These are phyloP conservation scores for Rhingia rostrata DNA, from an alignment of 2,888 invertebrate genomes.

Conservation along the genomic window DNA sequence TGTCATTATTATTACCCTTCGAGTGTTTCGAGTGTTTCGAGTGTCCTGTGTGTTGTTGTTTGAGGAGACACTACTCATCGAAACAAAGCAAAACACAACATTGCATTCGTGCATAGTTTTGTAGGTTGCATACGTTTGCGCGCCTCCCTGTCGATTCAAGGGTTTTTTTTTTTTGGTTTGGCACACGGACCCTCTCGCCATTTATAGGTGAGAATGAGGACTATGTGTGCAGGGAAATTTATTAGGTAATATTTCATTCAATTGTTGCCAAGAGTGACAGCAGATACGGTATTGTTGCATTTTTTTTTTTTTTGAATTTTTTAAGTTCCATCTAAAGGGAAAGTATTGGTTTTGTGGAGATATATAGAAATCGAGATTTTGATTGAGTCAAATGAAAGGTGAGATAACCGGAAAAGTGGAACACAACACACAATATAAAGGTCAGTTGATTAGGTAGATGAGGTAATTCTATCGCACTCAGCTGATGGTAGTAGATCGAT, in stretches of 20 bases:
- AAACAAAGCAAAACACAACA: constrained; percentile 13
- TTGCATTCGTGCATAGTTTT: constrained; percentile 9
- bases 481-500: too few species aligned
- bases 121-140: constrained; percentile 22
- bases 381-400: too few species aligned
- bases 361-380: too few species aligned
- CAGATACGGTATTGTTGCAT: constrained; percentile 10
- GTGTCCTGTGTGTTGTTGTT: constrained; percentile 23
- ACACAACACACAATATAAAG: too few species aligned
- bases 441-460: too few species aligned
- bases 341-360: too few species aligned
- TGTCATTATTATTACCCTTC: constrained; percentile 49
- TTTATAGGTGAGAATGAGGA: constrained; percentile 24
- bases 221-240: constrained; percentile 40
- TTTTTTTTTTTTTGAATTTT: constrained; percentile 14
- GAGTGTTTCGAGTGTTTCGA: background rate
- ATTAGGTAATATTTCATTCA: constrained; percentile 69
- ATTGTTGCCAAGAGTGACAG: constrained; percentile 56
- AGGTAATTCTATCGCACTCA: too few species aligned
- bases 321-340: too few species aligned
- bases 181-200: constrained; percentile 12
- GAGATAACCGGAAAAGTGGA: too few species aligned
- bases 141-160: constrained; percentile 45
- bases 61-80: constrained; percentile 9
- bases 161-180: constrained; percentile 2